Evolutionary conservation across 2,888 invertebrate species (phyloP), one percentile per base, ranked within the genome.

Genomic region (Drosophila colorata): DNA sequence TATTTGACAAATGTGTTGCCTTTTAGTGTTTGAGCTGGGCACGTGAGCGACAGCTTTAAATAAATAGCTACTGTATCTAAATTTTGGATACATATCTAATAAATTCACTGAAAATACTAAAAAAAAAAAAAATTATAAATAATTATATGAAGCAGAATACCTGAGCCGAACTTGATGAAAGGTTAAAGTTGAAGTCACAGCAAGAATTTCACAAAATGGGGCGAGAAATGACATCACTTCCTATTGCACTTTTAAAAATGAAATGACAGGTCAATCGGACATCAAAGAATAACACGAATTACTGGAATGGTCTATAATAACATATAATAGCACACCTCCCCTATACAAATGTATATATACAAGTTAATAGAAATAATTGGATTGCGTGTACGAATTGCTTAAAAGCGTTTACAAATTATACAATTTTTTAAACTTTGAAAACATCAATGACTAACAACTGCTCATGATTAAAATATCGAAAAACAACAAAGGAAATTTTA

Each of bases 1-100:
- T 74, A 44, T 78, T 74, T 82, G 86, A 85, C 68, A 82, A 69
- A 86, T 80, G 74, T 51, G 46, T 40, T 76, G 53, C 20, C 77
- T 72, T 68, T 55, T 44, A 51, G 67, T 25, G 35, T 44, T 59
- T 59, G 66, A 66, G 55, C 44, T 59, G 55, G 55, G 47, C 66
- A 16, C 43, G 66, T 66, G 48, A 47, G 47, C n/a, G n/a, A n/a
- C n/a, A 18, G 4, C 16, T 13, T 49, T 9, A 23, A 37, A 35
- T 55, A 13, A 4, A 20, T 14, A 28, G 28, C 9, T 28, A 20
- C 9, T 18, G 1, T 18, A 25, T 16, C 23, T 6, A n/a, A 14
- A 31, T 23, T 33, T 11, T 14, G 14, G 23, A n/a, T 2, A 31
- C 11, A 25, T 59, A 33, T 31, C n/a, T n/a, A 40, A 41, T n/a